Evolutionary conservation across 2,797 vertebrate species (phyloP).

Genomic region (Peromyscus attwateri): DNA sequence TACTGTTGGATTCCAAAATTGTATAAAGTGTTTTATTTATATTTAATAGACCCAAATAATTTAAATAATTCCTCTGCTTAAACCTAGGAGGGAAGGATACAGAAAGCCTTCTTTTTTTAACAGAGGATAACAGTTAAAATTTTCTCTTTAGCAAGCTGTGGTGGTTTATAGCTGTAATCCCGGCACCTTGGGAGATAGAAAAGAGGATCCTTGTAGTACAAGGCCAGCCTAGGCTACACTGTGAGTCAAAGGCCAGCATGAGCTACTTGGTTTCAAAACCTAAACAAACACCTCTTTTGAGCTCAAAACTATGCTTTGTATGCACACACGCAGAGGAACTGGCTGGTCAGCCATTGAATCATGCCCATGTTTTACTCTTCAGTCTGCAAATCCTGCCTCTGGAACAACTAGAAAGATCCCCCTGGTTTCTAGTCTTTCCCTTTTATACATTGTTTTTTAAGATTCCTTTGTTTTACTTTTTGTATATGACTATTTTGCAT

Average conservation of each 20-base stretch:
- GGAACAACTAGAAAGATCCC: background rate
- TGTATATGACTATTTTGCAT: background rate
- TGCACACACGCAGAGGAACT: background rate
- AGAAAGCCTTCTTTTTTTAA: background rate
- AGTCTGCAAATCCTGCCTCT: background rate
- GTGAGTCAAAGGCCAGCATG: background rate
- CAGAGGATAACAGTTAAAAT: background rate
- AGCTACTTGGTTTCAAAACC: background rate
- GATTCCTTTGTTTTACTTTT: background rate
- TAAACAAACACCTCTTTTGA: background rate
- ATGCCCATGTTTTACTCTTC: background rate
- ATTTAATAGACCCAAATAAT: slow-evolving; percentile 23
- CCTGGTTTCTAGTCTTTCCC: background rate
- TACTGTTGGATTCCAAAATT: background rate
- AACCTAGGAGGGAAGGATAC: background rate
- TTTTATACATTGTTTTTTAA: background rate
- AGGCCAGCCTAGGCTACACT: background rate
- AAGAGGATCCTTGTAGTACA: background rate
- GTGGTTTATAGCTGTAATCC: background rate
- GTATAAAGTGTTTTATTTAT: slow-evolving; percentile 32
- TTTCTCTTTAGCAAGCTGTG: background rate
- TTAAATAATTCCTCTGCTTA: slow-evolving; percentile 34
- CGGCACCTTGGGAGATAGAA: background rate
- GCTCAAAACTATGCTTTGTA: background rate
- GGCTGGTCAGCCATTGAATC: background rate